Percentiles rank a stretch among this genome's conserved stretches.
Evolutionary conservation across 2,888 invertebrate species (phyloP).

Genomic region (Tachina fera): DNA sequence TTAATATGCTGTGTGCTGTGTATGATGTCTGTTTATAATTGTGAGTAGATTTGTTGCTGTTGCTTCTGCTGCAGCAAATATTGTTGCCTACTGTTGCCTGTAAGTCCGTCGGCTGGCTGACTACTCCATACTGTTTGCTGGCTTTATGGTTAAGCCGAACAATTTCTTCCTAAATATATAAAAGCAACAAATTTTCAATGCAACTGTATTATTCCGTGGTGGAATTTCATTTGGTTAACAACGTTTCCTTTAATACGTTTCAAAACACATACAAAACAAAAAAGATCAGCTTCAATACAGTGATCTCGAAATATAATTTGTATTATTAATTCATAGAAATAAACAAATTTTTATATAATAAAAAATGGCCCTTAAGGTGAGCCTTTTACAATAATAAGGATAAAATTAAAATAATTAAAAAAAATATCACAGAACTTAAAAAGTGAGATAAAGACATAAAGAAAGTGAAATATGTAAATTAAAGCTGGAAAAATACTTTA

Average conservation of each 20-base stretch:
- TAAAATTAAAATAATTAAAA: background rate
- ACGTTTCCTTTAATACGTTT: constrained; percentile 60
- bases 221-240: constrained; percentile 82
- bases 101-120: constrained; percentile 46
- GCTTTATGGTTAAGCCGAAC: constrained; percentile 72
- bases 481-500: constrained; percentile 2
- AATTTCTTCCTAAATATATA: constrained; percentile 84
- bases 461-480: background rate
- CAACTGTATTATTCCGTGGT: constrained; percentile 83
- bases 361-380: constrained; percentile 81
- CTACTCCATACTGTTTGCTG: constrained; percentile 60
- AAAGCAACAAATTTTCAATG: constrained; percentile 81
- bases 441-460: background rate
- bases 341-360: constrained; percentile 50
- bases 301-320: constrained; percentile 74
- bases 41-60: constrained; percentile 51
- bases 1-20: background rate
- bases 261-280: background rate
- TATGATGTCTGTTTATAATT: constrained; percentile 1
- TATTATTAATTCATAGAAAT: constrained; percentile 61
- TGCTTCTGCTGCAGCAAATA: constrained; percentile 58
- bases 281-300: constrained; percentile 76
- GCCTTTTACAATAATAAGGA: constrained; percentile 68
- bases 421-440: background rate
- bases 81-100: constrained; percentile 30